phyloP scores from a whole-genome alignment of 2,888 invertebrate genomes.

The Smittia sp. region DNA sequence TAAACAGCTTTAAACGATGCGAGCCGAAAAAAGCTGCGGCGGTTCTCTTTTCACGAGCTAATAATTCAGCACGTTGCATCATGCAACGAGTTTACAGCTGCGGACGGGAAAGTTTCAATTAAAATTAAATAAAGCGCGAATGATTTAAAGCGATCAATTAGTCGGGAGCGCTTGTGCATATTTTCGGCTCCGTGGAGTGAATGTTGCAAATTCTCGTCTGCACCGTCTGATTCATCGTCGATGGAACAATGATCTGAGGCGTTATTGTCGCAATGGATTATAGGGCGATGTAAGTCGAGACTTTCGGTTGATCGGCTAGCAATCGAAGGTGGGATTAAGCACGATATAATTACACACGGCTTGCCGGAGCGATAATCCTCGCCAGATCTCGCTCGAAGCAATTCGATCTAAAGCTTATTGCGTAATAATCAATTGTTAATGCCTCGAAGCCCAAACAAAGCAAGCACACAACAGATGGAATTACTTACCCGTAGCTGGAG shows the following conservation, averaged over 20 bases:
- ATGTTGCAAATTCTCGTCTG: neutral
- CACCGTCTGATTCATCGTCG: neutral
- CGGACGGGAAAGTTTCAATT: neutral
- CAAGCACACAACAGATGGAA: no score
- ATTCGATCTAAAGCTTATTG: neutral
- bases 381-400: neutral
- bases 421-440: neutral
- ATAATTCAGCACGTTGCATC: slow-evolving; percentile 3
- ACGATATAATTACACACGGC: neutral
- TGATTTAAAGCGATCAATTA: slow-evolving; percentile 3
- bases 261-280: neutral
- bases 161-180: neutral
- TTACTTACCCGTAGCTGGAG: no score
- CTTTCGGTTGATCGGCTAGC: neutral
- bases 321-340: slow-evolving; percentile 1
- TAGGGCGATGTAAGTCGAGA: neutral
- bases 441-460: no score
- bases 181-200: neutral
- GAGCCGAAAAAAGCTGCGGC: neutral
- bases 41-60: neutral
- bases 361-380: neutral
- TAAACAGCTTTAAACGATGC: no score
- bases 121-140: slow-evolving; percentile 10
- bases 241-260: neutral
- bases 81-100: neutral